phyloP scores from a whole-genome alignment of 2,113 vertebrate genomes.

The Panthera tigris region DNA sequence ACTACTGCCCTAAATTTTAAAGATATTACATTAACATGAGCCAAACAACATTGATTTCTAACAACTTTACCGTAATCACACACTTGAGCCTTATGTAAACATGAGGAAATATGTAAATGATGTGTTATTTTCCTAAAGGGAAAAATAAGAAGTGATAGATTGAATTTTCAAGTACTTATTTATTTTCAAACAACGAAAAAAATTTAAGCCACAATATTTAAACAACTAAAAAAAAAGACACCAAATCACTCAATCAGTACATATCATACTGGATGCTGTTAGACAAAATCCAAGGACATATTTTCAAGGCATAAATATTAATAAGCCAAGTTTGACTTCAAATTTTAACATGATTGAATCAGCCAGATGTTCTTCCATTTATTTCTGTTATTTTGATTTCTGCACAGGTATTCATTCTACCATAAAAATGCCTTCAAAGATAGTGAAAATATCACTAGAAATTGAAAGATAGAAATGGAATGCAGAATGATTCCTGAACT shows the following conservation, averaged over 20 bases:
- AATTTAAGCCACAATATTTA: conserved; percentile 43
- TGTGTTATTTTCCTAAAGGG: background rate
- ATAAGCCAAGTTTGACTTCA: conserved; percentile 50
- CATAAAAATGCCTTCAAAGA: conserved; percentile 56
- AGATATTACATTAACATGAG: background rate
- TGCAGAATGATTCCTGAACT: background rate
- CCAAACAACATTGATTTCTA: conserved; percentile 14
- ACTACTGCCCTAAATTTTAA: background rate
- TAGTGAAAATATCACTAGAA: conserved; percentile 20
- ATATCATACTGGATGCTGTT: conserved; percentile 6
- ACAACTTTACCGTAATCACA: conserved; percentile 4
- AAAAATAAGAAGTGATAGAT: conserved; percentile 39
- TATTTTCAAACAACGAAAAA: conserved; percentile 49
- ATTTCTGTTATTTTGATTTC: conserved; percentile 57
- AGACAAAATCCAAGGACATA: conserved; percentile 53
- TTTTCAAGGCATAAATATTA: conserved; percentile 73
- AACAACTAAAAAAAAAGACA: conserved; percentile 11
- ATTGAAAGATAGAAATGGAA: conserved; percentile 31
- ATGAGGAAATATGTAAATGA: background rate
- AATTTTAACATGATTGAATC: conserved; percentile 56
- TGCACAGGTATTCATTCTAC: conserved; percentile 46
- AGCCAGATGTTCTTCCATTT: conserved; percentile 55
- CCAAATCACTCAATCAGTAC: conserved; percentile 25
- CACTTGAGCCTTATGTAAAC: background rate
- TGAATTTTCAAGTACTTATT: conserved; percentile 23